Base-by-base conservation (phyloP, 1,140 invertebrate species). In the Acromyrmex heyeri region DNA sequence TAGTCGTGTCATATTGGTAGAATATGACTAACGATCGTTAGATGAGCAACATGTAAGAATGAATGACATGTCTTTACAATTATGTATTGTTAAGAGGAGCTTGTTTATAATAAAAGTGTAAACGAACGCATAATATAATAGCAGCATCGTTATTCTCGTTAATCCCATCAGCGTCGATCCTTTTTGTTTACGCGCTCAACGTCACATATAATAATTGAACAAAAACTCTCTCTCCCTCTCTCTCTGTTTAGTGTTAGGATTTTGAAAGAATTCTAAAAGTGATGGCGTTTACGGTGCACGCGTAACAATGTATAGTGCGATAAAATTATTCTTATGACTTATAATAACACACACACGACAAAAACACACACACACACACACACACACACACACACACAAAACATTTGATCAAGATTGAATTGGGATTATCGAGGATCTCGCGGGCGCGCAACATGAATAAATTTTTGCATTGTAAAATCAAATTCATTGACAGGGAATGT, bases 81-180 rank as follows among this genome's bases (percentile, higher is more conserved):
- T 82, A 44, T 88, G 73, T 86, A 88, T 79, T 72, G 78, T 72
- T 83, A 75, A 75, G 81, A 79, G 77, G 55, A 69, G 69, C 87
- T 87, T 89, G 82, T 89, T 91, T 91, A 50, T 91, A 91, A 91
- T 91, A 91, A 91, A 91, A 87, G 24, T 75, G 61, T 77, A 38
- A 65, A 77, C 61, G 61, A 88, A 88, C 16, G 53, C 27, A 34
- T 7, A 48, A 5, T n/a, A 50, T n/a, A 48, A 18, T 44, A 44
- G 64, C n/a, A 34, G 1, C 2, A 34, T 65, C 14, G 24, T 79
- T 38, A 65, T 78, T 65, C 62, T 48, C 34, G 34, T 38, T 21
- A 55, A 55, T 70, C 16, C 21, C 30, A 24, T 77, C 59, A 48
- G 44, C n/a, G 27, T 67, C 27, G 44, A 81, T 57, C 34, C 53